These are phyloP conservation scores for Arnoldichthys spilopterus DNA, from an alignment of 2,797 vertebrate genomes.

Conservation along the genomic window DNA sequence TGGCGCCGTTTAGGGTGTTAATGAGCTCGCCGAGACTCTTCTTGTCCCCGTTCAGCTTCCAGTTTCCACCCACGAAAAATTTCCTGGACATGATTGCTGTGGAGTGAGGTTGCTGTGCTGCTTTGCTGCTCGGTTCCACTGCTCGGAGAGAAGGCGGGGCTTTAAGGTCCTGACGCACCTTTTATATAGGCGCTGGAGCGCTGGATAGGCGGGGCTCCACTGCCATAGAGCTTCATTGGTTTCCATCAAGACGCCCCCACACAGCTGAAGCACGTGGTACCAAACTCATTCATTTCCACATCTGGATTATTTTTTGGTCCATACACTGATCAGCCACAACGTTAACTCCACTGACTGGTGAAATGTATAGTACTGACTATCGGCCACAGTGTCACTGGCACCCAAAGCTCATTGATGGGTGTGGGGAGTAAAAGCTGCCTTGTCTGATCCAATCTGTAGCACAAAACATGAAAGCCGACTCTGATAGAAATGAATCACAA, in stretches of 20 bases:
- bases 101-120: neutral
- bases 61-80: constrained; percentile 97
- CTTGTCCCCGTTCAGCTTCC: constrained; percentile 98
- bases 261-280: neutral
- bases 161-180: neutral
- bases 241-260: constrained; percentile 56
- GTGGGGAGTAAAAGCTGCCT: no score
- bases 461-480: no score
- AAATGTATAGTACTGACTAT: no score
- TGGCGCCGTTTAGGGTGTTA: constrained; percentile 85
- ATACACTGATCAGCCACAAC: no score
- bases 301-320: no score
- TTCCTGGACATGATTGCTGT: constrained; percentile 88
- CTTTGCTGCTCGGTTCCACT: no score
- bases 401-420: no score
- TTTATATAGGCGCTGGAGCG: constrained; percentile 74
- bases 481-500: no score
- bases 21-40: constrained; percentile 91
- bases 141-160: constrained; percentile 6
- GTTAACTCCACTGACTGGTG: no score
- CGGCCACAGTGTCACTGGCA: no score
- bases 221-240: constrained; percentile 68
- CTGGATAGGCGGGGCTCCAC: constrained; percentile 55
- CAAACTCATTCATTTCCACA: neutral
- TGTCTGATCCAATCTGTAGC: no score